Evolutionary conservation across 2,888 invertebrate genomes (phyloP), one percentile per base, ranked within the genome.

Genomic region (Diplazon laetatorius): DNA sequence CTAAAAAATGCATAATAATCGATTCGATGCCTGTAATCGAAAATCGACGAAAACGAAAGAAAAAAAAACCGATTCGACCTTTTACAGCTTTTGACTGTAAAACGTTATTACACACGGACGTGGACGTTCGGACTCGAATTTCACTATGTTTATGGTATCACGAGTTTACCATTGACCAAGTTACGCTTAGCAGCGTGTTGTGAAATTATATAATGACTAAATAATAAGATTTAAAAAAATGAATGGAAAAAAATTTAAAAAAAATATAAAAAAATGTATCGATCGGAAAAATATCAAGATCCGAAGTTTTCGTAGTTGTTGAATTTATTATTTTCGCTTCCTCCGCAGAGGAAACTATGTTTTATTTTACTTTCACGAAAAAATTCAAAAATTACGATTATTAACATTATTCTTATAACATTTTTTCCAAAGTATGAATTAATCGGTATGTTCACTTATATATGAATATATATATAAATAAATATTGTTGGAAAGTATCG

Each of bases 111-210:
- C 14, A 30, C 2, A 37, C 5, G 10, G 10, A 20, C 20, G 14
- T 18, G 3, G 37, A 35, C 18, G 14, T 46, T 63, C 25, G 37
- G 16, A 25, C 55, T 44, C 18, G 39, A 55, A 55, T 68, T 42
- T 55, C 42, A 18, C 18, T 14, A 44, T 30, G 16, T 55, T 30
- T 25, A 68, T 68, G 68, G 68, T 68, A 68, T 55, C 16, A 2
- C 1, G 39, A 22, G 25, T 35, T 16, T 44, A 30, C 44, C 44
- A 68, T 68, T 50, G 25, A 39, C 25, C 22, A 25, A 5, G n/a
- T 25, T 14, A 14, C 22, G n/a, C n/a, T n/a, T n/a, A n/a, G n/a
- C n/a, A n/a, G n/a, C n/a, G n/a, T n/a, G n/a, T n/a, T n/a, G n/a
- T n/a, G n/a, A n/a, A n/a, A n/a, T n/a, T n/a, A n/a, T n/a, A n/a